These are phyloP conservation scores for Rosalia funebris DNA, from an alignment of 2,888 invertebrate species.

Conservation along the genomic window DNA sequence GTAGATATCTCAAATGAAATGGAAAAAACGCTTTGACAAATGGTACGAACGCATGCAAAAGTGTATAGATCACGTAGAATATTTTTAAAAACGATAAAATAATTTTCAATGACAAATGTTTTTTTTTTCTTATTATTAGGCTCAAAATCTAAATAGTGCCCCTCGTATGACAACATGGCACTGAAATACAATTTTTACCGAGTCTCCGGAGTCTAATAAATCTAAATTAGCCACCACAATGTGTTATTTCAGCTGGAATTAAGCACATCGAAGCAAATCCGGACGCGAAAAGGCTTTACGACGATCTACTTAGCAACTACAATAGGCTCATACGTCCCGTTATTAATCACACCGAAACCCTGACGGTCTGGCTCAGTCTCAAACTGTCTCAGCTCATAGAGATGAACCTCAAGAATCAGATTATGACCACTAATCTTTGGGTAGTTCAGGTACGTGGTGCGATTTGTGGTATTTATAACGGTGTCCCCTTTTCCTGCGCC, in stretches of 20 bases:
- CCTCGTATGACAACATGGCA: too few species aligned
- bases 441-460: slow-evolving; percentile 80
- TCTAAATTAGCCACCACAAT: not conserved
- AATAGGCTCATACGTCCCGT: slow-evolving; percentile 95
- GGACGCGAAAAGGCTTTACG: slow-evolving; percentile 93
- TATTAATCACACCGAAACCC: slow-evolving; percentile 89
- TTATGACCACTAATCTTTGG: slow-evolving; percentile 95
- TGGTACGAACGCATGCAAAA: too few species aligned
- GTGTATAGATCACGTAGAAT: too few species aligned
- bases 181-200: too few species aligned
- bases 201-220: too few species aligned
- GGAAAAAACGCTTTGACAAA: too few species aligned
- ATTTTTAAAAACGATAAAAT: too few species aligned
- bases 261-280: slow-evolving; percentile 83
- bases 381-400: slow-evolving; percentile 92
- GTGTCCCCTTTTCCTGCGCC: too few species aligned
- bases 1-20: too few species aligned
- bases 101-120: too few species aligned
- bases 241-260: slow-evolving; percentile 53
- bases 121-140: too few species aligned
- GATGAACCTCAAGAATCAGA: slow-evolving; percentile 91
- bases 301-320: slow-evolving; percentile 94
- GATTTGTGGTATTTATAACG: not conserved
- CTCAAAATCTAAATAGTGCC: too few species aligned
- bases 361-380: slow-evolving; percentile 90